Conservation (phyloP, 1,140 invertebrate species). For the Proctacanthus coquilletti region DNA sequence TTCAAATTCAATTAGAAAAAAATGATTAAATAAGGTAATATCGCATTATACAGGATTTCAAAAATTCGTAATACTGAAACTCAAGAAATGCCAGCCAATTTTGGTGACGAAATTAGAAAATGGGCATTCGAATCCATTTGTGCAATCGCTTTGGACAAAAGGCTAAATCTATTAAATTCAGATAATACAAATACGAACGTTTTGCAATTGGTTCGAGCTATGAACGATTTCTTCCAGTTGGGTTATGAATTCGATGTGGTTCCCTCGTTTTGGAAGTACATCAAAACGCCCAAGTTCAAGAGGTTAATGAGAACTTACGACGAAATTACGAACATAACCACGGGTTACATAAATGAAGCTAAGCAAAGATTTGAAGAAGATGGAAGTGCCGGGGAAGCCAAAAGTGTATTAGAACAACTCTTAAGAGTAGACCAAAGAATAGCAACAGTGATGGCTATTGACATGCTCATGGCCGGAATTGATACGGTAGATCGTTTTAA, state of each 20-base stretch:
- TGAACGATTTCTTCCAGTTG: constrained; percentile 43
- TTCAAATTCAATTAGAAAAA: not conserved
- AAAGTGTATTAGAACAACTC: constrained; percentile 37
- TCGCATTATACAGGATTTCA: constrained; percentile 33
- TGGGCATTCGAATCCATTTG: constrained; percentile 56
- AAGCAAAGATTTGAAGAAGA: constrained; percentile 20
- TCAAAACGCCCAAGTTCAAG: constrained; percentile 38
- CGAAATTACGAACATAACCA: constrained; percentile 20
- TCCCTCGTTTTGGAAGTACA: constrained; percentile 44
- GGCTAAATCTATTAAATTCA: constrained; percentile 25
- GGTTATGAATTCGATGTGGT: constrained; percentile 42
- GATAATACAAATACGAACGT: constrained; percentile 31
- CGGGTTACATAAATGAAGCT: constrained; percentile 16
- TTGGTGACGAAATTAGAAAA: constrained; percentile 45
- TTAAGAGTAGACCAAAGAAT: constrained; percentile 35
- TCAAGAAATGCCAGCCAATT: constrained; percentile 36
- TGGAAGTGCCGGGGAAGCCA: constrained; percentile 12
- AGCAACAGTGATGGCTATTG: constrained; percentile 47
- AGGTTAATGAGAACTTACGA: constrained; percentile 35
- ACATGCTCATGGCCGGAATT: constrained; percentile 58
- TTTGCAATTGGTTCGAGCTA: constrained; percentile 36
- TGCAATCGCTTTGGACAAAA: constrained; percentile 41
- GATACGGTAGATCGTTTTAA: constrained; percentile 67
- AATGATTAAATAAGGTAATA: not conserved
- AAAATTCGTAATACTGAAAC: constrained; percentile 31